Percentiles rank a stretch among this genome's conserved stretches.
Conservation (phyloP, 2,113 vertebrate genomes). For the Anolis sagrei region DNA sequence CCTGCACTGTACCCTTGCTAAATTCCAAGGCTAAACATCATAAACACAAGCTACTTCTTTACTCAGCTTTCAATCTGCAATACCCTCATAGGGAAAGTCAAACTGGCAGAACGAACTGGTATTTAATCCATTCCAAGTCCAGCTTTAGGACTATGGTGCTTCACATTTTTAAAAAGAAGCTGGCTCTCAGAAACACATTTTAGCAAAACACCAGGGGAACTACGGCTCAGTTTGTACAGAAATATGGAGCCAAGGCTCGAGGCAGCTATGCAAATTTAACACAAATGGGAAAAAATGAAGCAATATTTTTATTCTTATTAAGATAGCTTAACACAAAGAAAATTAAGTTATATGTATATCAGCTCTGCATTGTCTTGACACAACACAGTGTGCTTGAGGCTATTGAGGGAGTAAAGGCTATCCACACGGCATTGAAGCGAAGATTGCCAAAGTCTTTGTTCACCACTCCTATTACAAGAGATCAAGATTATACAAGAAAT, state of each 20-base stretch:
- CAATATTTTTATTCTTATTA: slow-evolving; percentile 52
- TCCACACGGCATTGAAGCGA: slow-evolving; percentile 12
- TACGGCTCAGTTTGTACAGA: slow-evolving; percentile 16
- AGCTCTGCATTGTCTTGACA: slow-evolving; percentile 24
- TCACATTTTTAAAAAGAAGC: slow-evolving; percentile 14
- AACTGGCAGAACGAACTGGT: slow-evolving; percentile 13
- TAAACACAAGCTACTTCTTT: background rate
- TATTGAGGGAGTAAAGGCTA: slow-evolving; percentile 21
- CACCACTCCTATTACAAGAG: slow-evolving; percentile 18
- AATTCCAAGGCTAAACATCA: slow-evolving; percentile 24
- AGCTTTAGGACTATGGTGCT: background rate
- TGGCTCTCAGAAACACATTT: slow-evolving; percentile 7
- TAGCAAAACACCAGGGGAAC: background rate
- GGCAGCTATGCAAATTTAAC: slow-evolving; percentile 47
- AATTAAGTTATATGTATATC: slow-evolving; percentile 46
- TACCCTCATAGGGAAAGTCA: slow-evolving; percentile 9
- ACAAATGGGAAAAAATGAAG: slow-evolving; percentile 23
- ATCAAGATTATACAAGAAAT: background rate
- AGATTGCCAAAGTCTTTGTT: background rate
- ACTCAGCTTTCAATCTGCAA: background rate
- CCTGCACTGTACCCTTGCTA: slow-evolving; percentile 11
- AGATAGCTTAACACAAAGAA: slow-evolving; percentile 62
- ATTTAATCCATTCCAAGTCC: background rate
- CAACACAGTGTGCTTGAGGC: slow-evolving; percentile 15
- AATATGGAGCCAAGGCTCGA: background rate